Base-by-base conservation (phyloP, 2,888 invertebrate species). In the Andrena chrysosceles region DNA sequence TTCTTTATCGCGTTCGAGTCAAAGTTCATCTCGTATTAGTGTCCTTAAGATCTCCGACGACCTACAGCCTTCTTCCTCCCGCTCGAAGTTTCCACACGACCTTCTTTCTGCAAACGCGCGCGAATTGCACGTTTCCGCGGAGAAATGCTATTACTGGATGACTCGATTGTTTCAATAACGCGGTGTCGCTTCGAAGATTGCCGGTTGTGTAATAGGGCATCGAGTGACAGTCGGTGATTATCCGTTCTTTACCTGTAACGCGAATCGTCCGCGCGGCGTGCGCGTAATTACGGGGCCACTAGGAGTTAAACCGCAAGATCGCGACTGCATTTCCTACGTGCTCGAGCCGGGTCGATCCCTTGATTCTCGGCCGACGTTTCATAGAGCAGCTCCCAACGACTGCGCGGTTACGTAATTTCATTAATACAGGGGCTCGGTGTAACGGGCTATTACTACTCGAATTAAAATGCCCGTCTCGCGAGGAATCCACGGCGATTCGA, bases 241-340 rank as follows among this genome's bases (percentile, higher is more conserved):
- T 42, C 67, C 31, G 63, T 78, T 79, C 62, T 81, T 78, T 71
- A 80, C 66, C 35, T 54, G 68, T 59, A 79, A 79, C 64, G 64
- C 48, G 70, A 48, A 71, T 81, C 71, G 31, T 26, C 68, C 20
- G 20, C 49, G 33, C 63, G 74, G 31, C 64, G 79, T 64, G 63
- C 48, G 42, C 13, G 79, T 81, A 81, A 81, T 81, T 70, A 71
- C 49, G 33, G 54, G 60, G 35, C 42, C 62, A 75, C 56, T 62
- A 81, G 67, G 80, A 81, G 79, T 78, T 35, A 42, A 60, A 70
- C 70, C 70, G 59, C 69, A 56, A 35, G 63, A 79, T 79, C 79
- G 69, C 68, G 54, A 56, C 69, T 72, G 72, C 29, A 67, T 72
- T 72, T 73, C 73, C 66, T 78, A 64, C 16, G 68, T 52, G 69